phyloP scores from a whole-genome alignment of 2,113 vertebrate genomes.

The Varanus komodoensis region DNA sequence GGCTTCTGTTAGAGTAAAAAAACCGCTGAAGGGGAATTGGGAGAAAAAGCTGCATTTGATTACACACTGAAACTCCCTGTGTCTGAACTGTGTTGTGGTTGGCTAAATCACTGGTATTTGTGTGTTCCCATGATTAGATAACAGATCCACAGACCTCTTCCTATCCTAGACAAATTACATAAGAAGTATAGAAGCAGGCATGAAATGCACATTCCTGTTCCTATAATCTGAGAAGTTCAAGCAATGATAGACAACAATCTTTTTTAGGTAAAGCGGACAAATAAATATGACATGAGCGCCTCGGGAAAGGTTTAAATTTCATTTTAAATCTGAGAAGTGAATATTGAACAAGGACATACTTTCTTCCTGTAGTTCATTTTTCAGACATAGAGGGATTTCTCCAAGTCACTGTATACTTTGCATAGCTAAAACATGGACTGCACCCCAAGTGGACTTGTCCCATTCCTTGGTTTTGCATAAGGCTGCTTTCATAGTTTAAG shows the following conservation, averaged over 20 bases:
- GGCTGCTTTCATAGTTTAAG: not conserved
- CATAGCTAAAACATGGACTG: not conserved
- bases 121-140: not conserved
- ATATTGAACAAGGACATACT: not conserved
- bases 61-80: conserved; percentile 26
- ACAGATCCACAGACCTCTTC: conserved; percentile 10
- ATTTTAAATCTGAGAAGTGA: not conserved
- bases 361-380: not conserved
- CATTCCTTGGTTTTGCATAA: not conserved
- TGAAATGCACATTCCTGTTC: conserved; percentile 17
- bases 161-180: not conserved
- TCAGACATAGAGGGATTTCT: not conserved
- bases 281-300: not conserved
- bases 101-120: conserved; percentile 19
- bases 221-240: not conserved
- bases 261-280: not conserved
- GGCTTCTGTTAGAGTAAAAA: conserved; percentile 46
- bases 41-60: conserved; percentile 19
- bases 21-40: conserved; percentile 15
- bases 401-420: not conserved
- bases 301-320: not conserved
- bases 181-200: not conserved
- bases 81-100: conserved; percentile 24
- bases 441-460: not conserved
- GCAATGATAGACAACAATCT: not conserved